phyloP scores from a whole-genome alignment of 1,140 invertebrate genomes.

The Paramacrobiotus metropolitanus region DNA sequence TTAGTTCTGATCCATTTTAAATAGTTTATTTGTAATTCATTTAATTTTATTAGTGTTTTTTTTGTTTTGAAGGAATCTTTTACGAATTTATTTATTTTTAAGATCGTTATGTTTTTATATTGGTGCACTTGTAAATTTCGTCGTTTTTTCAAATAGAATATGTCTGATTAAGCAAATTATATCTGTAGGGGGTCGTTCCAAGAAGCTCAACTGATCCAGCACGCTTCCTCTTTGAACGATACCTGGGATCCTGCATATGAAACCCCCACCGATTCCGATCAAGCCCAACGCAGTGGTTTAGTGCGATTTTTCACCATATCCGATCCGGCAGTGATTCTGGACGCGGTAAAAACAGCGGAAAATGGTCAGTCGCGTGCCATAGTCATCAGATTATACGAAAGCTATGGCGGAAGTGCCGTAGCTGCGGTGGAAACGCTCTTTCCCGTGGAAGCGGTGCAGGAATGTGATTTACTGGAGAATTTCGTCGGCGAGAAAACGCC shows the following conservation, averaged over 20 bases:
- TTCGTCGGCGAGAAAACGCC: slow-evolving; percentile 1
- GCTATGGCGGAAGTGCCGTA: slow-evolving; percentile 18
- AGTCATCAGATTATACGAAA: slow-evolving; percentile 22
- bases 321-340: slow-evolving; percentile 19
- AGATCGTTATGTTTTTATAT: no score
- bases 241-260: slow-evolving; percentile 13
- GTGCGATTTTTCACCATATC: slow-evolving; percentile 9
- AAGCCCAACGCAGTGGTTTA: background rate
- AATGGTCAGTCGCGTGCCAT: slow-evolving; percentile 9
- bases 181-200: slow-evolving; percentile 21
- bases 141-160: no score
- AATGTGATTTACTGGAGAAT: slow-evolving; percentile 16
- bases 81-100: no score
- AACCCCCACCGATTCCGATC: background rate
- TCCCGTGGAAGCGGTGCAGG: slow-evolving; percentile 13
- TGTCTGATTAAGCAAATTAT: background rate
- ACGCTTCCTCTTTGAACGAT: slow-evolving; percentile 22
- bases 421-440: slow-evolving; percentile 16
- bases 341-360: slow-evolving; percentile 21
- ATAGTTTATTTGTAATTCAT: no score
- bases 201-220: slow-evolving; percentile 21
- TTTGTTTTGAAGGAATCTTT: no score
- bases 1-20: no score
- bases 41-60: no score
- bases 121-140: no score